These are phyloP conservation scores for Isoperla grammatica DNA, from an alignment of 2,888 invertebrate species.

Conservation along the genomic window DNA sequence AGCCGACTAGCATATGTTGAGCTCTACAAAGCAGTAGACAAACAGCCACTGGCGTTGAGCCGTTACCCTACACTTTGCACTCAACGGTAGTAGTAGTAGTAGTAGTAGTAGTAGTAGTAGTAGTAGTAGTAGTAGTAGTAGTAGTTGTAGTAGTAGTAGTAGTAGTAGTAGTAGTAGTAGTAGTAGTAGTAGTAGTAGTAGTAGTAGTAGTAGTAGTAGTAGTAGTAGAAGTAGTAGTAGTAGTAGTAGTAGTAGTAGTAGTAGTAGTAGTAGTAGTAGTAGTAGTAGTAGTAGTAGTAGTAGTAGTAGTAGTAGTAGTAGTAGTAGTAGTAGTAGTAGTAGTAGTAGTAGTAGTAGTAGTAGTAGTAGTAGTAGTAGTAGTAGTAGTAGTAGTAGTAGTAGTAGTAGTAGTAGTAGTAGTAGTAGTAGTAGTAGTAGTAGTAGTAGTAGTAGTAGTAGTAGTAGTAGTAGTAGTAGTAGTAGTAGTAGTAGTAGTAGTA, in stretches of 20 bases:
- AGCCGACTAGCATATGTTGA: too few relatives aligned
- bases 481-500: constrained; percentile 12
- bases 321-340: constrained; percentile 12
- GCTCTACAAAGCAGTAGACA: too few relatives aligned
- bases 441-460: constrained; percentile 12
- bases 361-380: constrained; percentile 12
- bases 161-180: constrained; percentile 12
- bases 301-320: constrained; percentile 12
- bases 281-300: constrained; percentile 12
- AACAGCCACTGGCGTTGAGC: too few relatives aligned
- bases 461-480: constrained; percentile 12
- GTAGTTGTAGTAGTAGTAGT: constrained; percentile 10
- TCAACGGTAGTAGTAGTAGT: constrained; percentile 12
- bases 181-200: constrained; percentile 12
- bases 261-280: constrained; percentile 12
- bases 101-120: constrained; percentile 12
- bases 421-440: constrained; percentile 12
- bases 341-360: constrained; percentile 12
- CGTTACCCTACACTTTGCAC: too few relatives aligned
- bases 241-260: constrained; percentile 12
- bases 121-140: constrained; percentile 12
- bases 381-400: constrained; percentile 12
- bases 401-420: constrained; percentile 12
- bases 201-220: constrained; percentile 12
- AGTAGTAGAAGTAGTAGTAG: constrained; percentile 10